Conservation (phyloP, 1,140 invertebrate species). For the Drosophila mauritiana region DNA sequence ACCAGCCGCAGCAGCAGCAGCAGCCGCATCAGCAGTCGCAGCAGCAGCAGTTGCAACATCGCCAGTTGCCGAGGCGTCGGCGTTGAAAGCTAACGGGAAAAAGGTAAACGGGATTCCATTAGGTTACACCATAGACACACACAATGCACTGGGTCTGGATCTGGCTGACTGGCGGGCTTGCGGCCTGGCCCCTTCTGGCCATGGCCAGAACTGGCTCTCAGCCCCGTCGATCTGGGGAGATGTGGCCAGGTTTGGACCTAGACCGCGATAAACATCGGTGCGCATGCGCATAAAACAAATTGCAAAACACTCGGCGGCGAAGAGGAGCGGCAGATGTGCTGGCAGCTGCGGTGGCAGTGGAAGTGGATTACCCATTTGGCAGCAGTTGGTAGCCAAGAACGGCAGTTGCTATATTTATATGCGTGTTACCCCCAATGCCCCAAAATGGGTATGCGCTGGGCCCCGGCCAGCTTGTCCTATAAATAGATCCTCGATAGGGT, state of each 20-base stretch:
- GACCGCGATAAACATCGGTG: slow-evolving; percentile 69
- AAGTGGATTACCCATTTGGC: slow-evolving; percentile 75
- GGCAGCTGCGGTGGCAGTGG: not conserved
- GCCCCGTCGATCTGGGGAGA: slow-evolving; percentile 2
- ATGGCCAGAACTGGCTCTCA: slow-evolving; percentile 54
- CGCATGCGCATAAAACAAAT: slow-evolving; percentile 79
- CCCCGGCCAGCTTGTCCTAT: slow-evolving; percentile 29
- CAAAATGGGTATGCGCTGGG: slow-evolving; percentile 38
- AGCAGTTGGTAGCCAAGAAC: slow-evolving; percentile 2
- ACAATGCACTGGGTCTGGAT: slow-evolving; percentile 18
- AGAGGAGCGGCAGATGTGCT: not conserved
- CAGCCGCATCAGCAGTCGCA: slow-evolving; percentile 21
- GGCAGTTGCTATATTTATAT: slow-evolving; percentile 71
- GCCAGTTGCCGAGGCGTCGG: slow-evolving; percentile 56
- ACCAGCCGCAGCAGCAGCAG: slow-evolving; percentile 14
- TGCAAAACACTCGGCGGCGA: slow-evolving; percentile 54
- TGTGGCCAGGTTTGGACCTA: slow-evolving; percentile 33
- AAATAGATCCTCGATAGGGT: slow-evolving; percentile 29
- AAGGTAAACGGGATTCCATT: slow-evolving; percentile 84
- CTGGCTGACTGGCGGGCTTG: not conserved
- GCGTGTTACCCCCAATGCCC: slow-evolving; percentile 36
- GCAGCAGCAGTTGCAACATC: slow-evolving; percentile 19
- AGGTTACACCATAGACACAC: slow-evolving; percentile 72
- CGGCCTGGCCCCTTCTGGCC: slow-evolving; percentile 9
- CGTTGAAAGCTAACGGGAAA: slow-evolving; percentile 84